Percentiles rank a stretch among this genome's conserved stretches.
phyloP scores from a whole-genome alignment of 1,140 invertebrate species.

The Frieseomelitta varia region DNA sequence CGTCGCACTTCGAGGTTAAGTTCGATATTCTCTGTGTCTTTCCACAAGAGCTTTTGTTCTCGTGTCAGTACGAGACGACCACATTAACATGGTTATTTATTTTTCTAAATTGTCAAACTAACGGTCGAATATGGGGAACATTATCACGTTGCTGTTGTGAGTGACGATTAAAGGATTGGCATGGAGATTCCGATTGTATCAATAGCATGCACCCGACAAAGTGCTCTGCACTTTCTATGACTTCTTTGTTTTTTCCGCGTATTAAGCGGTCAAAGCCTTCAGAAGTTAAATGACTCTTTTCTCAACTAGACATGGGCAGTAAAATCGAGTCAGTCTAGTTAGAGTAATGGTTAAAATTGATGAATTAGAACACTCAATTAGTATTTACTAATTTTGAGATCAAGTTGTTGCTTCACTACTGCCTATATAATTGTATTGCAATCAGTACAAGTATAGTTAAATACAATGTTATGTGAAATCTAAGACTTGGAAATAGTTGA shows the following conservation, averaged over 20 bases:
- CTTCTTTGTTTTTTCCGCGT: constrained; percentile 29
- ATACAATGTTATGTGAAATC: too few species aligned
- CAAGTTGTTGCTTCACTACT: not conserved
- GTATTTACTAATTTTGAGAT: not conserved
- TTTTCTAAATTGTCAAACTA: not conserved
- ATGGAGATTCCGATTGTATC: not conserved
- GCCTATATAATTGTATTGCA: not conserved
- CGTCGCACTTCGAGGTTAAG: constrained; percentile 46
- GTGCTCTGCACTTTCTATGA: not conserved
- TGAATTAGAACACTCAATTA: too few species aligned
- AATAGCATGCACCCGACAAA: constrained; percentile 45
- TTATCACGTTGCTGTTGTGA: not conserved
- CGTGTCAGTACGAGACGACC: not conserved
- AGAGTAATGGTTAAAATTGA: not conserved
- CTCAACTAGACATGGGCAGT: not conserved
- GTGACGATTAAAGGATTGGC: not conserved
- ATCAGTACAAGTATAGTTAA: not conserved
- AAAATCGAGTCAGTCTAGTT: not conserved
- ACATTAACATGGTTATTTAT: not conserved
- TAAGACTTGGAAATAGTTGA: not conserved
- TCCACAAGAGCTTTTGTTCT: not conserved
- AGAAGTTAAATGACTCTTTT: constrained; percentile 34
- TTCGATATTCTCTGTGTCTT: constrained; percentile 37
- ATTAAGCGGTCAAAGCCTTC: constrained; percentile 40
- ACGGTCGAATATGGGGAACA: not conserved